Evolutionary conservation across 1,140 invertebrate species (phyloP).

Genomic region (Philopotamus ludificatus): DNA sequence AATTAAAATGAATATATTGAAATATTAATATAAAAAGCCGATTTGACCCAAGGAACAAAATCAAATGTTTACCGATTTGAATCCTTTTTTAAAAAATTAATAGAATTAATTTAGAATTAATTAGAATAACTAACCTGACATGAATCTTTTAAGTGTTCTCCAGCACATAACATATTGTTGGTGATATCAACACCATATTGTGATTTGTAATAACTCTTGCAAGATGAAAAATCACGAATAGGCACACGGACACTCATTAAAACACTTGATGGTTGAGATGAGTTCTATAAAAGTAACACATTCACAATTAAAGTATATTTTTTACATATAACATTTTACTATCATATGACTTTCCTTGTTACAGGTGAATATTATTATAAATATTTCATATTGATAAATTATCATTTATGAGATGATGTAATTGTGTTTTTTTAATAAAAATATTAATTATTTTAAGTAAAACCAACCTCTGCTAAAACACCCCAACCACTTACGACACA

Average conservation of each 20-base stretch:
- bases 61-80: too few species aligned
- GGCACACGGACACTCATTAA: conserved; percentile 22
- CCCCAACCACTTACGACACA: conserved; percentile 15
- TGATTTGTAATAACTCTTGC: conserved; percentile 2
- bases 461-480: not conserved
- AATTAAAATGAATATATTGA: not conserved
- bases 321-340: too few species aligned
- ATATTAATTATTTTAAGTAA: not conserved
- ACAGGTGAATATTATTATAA: too few species aligned
- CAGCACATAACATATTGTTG: conserved; percentile 39
- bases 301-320: too few species aligned
- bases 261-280: too few species aligned
- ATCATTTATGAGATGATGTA: not conserved
- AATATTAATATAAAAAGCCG: not conserved
- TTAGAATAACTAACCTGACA: conserved; percentile 61
- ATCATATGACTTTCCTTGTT: too few species aligned
- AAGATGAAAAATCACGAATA: conserved; percentile 16
- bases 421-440: too few species aligned
- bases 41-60: not conserved
- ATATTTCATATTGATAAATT: not conserved
- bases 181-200: not conserved
- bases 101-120: too few species aligned
- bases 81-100: too few species aligned
- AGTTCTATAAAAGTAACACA: too few species aligned
- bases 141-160: conserved; percentile 60